Percentiles rank a stretch among this genome's conserved stretches.
These are phyloP conservation scores for Paramormyrops hopkinsi DNA, from an alignment of 2,797 vertebrate species.

Conservation along the genomic window DNA sequence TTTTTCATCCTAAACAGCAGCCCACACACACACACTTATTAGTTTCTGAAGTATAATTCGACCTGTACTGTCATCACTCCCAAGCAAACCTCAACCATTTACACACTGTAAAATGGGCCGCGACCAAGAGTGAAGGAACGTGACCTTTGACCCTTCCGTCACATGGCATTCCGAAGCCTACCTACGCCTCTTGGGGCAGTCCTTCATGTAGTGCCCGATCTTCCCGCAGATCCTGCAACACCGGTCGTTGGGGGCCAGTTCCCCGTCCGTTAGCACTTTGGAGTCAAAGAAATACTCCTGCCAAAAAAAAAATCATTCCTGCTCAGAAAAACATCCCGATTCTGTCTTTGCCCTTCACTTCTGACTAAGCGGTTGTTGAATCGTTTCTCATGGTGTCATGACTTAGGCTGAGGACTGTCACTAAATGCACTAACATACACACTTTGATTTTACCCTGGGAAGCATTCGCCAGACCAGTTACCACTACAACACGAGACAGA, in stretches of 20 bases:
- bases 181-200: conserved; percentile 96
- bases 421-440: background rate
- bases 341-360: background rate
- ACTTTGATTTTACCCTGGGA: background rate
- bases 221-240: conserved; percentile 97
- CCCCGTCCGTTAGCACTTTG: conserved; percentile 91
- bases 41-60: background rate
- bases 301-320: background rate
- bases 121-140: background rate
- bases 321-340: background rate
- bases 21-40: background rate
- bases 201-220: conserved; percentile 99
- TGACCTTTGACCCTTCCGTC: background rate
- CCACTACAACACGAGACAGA: background rate
- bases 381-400: background rate
- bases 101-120: background rate
- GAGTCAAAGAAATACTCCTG: conserved; percentile 98
- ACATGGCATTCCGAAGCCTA: conserved; percentile 40
- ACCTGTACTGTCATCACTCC: background rate
- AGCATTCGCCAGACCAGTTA: background rate
- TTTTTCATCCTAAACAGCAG: conserved; percentile 78
- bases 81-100: background rate
- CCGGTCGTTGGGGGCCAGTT: conserved; percentile 92
- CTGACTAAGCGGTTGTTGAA: background rate
- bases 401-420: background rate